Evolutionary conservation across 2,888 invertebrate species (phyloP).

Genomic region (Pristionchus mayeri): DNA sequence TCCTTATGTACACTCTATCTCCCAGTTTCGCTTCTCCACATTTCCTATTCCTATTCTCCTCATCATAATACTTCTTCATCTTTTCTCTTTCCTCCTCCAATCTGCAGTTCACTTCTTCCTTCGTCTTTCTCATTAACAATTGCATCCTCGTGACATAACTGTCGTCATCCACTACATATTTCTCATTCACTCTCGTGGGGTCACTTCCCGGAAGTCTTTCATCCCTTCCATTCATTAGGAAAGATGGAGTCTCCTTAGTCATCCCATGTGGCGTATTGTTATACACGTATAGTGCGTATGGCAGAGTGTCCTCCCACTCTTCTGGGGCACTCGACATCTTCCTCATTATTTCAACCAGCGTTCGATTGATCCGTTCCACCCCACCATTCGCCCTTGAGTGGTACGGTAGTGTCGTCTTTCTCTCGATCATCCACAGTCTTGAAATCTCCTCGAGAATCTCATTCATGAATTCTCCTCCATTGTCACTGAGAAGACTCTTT

Average conservation of each 20-base stretch:
- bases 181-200: background rate
- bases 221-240: conserved; percentile 44
- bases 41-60: background rate
- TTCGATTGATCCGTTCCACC: conserved; percentile 43
- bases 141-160: background rate
- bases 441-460: background rate
- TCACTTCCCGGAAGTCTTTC: background rate
- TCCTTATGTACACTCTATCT: background rate
- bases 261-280: conserved; percentile 47
- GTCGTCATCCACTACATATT: background rate
- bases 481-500: background rate
- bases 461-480: conserved; percentile 24
- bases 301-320: conserved; percentile 50
- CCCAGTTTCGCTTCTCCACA: background rate
- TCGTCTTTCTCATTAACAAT: background rate
- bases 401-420: conserved; percentile 38
- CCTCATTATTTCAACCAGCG: conserved; percentile 37
- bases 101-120: background rate
- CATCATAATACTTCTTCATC: background rate
- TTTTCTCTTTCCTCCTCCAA: background rate
- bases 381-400: conserved; percentile 51
- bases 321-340: background rate
- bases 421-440: background rate
- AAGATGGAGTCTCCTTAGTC: conserved; percentile 31
- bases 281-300: conserved; percentile 51